Conservation (phyloP, 2,888 invertebrate genomes). For the Leucophenga montana region DNA sequence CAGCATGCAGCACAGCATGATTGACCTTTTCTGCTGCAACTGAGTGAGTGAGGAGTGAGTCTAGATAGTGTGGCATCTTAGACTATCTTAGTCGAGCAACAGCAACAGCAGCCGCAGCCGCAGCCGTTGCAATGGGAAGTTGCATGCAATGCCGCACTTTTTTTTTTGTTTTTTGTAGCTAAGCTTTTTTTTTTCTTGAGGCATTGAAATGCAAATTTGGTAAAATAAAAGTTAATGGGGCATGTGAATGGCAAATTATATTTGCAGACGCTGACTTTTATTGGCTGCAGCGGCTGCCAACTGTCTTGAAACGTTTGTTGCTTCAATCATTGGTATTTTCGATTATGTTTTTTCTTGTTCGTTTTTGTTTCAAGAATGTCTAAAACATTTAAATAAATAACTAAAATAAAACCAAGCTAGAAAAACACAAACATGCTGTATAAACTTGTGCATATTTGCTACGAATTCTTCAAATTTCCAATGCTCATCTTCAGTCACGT, state of each 20-base stretch:
- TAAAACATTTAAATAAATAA: too few species aligned
- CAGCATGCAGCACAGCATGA: slow-evolving; percentile 27
- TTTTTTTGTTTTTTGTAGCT: slow-evolving; percentile 25
- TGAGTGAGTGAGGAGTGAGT: slow-evolving; percentile 17
- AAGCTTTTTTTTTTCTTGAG: slow-evolving; percentile 49
- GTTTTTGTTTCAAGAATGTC: slow-evolving; percentile 26
- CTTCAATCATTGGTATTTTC: slow-evolving; percentile 51
- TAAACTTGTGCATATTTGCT: not conserved
- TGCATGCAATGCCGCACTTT: slow-evolving; percentile 26
- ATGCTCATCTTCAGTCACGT: slow-evolving; percentile 18
- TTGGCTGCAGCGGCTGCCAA: slow-evolving; percentile 38
- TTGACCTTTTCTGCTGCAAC: slow-evolving; percentile 29
- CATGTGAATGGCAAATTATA: slow-evolving; percentile 61
- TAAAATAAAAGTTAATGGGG: slow-evolving; percentile 66
- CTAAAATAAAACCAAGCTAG: too few species aligned
- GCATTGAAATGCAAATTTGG: slow-evolving; percentile 67
- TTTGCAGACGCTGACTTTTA: slow-evolving; percentile 50
- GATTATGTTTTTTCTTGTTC: not conserved
- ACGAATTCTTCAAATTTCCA: not conserved
- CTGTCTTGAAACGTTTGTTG: slow-evolving; percentile 40
- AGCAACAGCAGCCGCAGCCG: slow-evolving; percentile 55
- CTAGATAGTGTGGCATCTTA: slow-evolving; percentile 39
- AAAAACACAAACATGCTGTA: too few species aligned
- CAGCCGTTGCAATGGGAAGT: slow-evolving; percentile 44
- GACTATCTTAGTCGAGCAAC: slow-evolving; percentile 39